Percentiles rank a stretch among this genome's conserved stretches.
These are phyloP conservation scores for Sesamia inferens DNA, from an alignment of 2,888 invertebrate species.

Conservation along the genomic window DNA sequence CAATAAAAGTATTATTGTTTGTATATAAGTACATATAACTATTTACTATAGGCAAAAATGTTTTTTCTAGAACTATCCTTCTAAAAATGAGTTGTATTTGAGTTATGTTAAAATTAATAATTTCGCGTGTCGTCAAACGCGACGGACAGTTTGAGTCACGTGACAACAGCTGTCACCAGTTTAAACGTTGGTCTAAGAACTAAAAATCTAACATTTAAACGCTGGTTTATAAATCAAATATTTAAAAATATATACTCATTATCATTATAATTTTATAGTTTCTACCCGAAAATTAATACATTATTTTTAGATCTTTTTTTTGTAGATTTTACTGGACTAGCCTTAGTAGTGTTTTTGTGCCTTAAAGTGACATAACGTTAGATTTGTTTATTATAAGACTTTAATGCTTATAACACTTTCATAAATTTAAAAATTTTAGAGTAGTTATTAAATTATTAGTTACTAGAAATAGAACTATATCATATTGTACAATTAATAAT, in stretches of 20 bases:
- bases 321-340: neutral
- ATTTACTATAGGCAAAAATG: neutral
- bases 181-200: neutral
- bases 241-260: too few species aligned
- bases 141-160: slow-evolving; percentile 40
- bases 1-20: neutral
- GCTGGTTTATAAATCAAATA: too few species aligned
- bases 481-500: neutral
- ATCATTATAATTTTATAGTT: too few species aligned
- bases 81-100: neutral
- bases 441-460: neutral
- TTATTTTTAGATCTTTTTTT: neutral
- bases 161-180: slow-evolving; percentile 41
- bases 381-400: too few species aligned
- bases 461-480: neutral
- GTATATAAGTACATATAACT: too few species aligned
- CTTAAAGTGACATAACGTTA: neutral
- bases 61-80: neutral
- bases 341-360: neutral
- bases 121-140: slow-evolving; percentile 11
- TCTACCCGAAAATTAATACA: too few species aligned
- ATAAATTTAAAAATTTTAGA: neutral
- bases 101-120: neutral
- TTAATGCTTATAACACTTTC: too few species aligned
- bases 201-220: neutral